Conservation (phyloP, 2,888 invertebrate species). For the Lymantria monacha region DNA sequence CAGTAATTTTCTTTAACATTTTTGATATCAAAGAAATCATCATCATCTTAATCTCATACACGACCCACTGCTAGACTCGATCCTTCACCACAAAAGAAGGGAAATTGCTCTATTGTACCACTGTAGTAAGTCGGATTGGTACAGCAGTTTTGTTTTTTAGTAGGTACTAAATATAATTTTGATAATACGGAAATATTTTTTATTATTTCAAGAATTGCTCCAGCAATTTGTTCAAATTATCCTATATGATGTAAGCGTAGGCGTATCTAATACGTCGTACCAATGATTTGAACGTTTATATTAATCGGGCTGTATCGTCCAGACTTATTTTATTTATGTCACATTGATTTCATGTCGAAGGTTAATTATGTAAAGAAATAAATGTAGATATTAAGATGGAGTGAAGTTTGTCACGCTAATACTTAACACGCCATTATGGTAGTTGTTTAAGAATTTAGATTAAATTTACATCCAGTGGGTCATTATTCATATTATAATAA, state of each 20-base stretch:
- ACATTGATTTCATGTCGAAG: slow-evolving; percentile 28
- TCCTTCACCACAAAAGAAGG: too few relatives aligned
- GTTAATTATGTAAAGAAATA: slow-evolving; percentile 23
- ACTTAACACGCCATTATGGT: slow-evolving; percentile 37
- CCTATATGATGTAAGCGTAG: not conserved
- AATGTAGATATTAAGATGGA: slow-evolving; percentile 34
- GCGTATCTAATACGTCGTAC: not conserved
- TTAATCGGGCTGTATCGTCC: not conserved
- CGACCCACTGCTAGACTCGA: too few relatives aligned
- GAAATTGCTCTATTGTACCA: too few relatives aligned
- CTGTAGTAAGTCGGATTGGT: too few relatives aligned
- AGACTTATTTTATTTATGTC: slow-evolving; percentile 12
- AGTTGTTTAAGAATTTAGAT: slow-evolving; percentile 7
- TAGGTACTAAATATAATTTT: too few relatives aligned
- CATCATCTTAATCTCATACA: too few relatives aligned
- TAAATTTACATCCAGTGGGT: not conserved
- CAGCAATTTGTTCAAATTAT: not conserved
- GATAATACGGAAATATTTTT: too few relatives aligned
- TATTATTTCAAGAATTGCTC: too few relatives aligned
- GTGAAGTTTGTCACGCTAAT: slow-evolving; percentile 49
- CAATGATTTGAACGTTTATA: not conserved
- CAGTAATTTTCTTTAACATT: too few relatives aligned
- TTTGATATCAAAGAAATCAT: too few relatives aligned
- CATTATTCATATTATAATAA: slow-evolving; percentile 3
- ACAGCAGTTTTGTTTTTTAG: too few relatives aligned